Base-by-base conservation (phyloP, 2,113 vertebrate genomes). In the Pao palembangensis region DNA sequence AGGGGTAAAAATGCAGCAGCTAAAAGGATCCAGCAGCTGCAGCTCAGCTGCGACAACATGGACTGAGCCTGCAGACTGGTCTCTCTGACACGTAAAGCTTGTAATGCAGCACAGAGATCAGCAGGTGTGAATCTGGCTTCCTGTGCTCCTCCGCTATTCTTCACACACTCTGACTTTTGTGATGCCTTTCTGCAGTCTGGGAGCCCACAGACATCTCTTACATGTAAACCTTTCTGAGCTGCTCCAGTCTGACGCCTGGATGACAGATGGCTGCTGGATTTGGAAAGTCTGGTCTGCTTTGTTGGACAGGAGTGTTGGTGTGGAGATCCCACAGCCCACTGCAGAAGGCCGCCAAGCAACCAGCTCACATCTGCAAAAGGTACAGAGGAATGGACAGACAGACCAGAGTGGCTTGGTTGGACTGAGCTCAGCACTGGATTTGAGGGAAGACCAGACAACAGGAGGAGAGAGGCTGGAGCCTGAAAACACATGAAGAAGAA, bases 371-470 rank as follows among this genome's bases (percentile, higher is more conserved):
- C 78, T 59, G 55, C 75, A 55, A 86, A 78, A 49, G 41, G 21
- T 4, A 2, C 13, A 61, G 83, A 73, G 82, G 52, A 81, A 60
- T 72, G 78, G 86, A 58, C 55, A 85, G 69, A 69, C 89, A 91
- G 71, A 86, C 53, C 67, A 91, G 73, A 69, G 82, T 63, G 66
- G 67, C 83, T 82, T 76, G 75, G 41, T 21, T 4, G 34, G 81
- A 64, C 78, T 72, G 69, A 87, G 79, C 65, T 87, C 83, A 79
- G 71, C 64, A 17, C 54, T 81, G 88, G 87, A 84, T 0, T 84
- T n/a, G 82, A 80, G 80, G 85, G 34, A 86, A 80, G 70, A 88
- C 54, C 4, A 76, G 88, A 88, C 71, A 55, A 84, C 85, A 58
- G 86, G 83, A 68, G 71, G 63, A 74, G 69, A 0, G 71, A 82